Base-by-base conservation (phyloP, 2,797 vertebrate species). In the Lutjanus argentimaculatus region DNA sequence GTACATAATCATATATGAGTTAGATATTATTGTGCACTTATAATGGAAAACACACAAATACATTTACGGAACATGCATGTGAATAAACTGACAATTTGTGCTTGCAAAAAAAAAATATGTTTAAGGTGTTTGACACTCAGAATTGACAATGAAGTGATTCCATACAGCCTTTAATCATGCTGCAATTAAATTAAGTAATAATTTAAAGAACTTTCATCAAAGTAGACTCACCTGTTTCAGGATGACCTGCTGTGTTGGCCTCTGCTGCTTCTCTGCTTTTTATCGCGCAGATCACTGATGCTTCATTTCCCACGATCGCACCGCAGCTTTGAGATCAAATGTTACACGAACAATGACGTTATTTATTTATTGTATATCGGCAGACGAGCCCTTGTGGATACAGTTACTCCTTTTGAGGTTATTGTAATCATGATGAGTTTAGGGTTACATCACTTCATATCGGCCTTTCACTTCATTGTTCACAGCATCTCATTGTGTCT, bases 201-300 rank as follows among this genome's bases (percentile, higher is more conserved):
- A 36, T n/a, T 36, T 2, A 11, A 17, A 12, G 2, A 13, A 7
- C 6, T 65, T 17, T 30, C 45, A 30, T 2, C 4, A n/a, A 30
- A 59, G 8, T 7, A 11, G 45, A 79, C 80, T 88, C 52, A 85
- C 81, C 67, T 53, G 42, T 5, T 45, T 30, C 14, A 30, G 65
- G 66, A 64, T 16, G 61, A 58, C 64, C 49, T 51, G 51, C 1
- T 16, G 77, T 40, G 25, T 21, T 36, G 30, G 30, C 4, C 30
- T 4, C 66, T 65, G 6, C 46, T 17, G 22, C 52, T 10, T 10
- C 46, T 56, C 5, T 36, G 30, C 30, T 36, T 36, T 36, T 36
- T 36, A 36, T 36, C 30, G 5, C 30, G 30, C 30, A 36, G 30
- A 36, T 36, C 30, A 36, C 30, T 36, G 30, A 36, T 3, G 30